phyloP scores from a whole-genome alignment of 1,140 invertebrate species.

The Drosophila micromelanica region DNA sequence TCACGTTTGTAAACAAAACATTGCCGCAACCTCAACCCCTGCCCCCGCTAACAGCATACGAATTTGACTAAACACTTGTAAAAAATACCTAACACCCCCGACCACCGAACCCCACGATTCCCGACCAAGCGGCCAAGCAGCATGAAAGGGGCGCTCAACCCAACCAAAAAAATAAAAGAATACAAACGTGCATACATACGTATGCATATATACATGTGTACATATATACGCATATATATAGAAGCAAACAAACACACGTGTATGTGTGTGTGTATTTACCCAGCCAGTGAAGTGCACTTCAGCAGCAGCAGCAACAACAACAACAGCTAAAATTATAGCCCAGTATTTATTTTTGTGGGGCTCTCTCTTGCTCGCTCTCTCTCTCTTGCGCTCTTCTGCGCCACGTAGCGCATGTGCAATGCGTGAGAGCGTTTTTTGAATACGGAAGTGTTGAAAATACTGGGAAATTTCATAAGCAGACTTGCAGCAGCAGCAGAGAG shows the following conservation, averaged over 20 bases:
- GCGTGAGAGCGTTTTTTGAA: constrained; percentile 42
- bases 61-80: constrained; percentile 83
- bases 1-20: constrained; percentile 77
- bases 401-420: constrained; percentile 34
- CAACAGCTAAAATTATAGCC: constrained; percentile 41
- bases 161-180: constrained; percentile 42
- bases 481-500: constrained; percentile 12
- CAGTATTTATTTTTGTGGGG: constrained; percentile 53
- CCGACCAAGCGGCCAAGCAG: constrained; percentile 4
- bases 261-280: constrained; percentile 40
- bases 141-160: constrained; percentile 63
- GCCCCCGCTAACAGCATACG: constrained; percentile 52
- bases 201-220: neutral
- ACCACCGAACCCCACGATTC: constrained; percentile 34
- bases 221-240: constrained; percentile 18
- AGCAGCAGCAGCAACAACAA: constrained; percentile 30
- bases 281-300: constrained; percentile 76
- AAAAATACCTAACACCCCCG: constrained; percentile 81
- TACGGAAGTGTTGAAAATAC: constrained; percentile 72
- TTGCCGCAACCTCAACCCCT: constrained; percentile 14
- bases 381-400: constrained; percentile 9
- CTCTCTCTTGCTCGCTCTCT: constrained; percentile 8
- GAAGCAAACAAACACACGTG: constrained; percentile 19
- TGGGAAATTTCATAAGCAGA: constrained; percentile 74
- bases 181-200: constrained; percentile 14